These are phyloP conservation scores for Drosophila peninsularis DNA, from an alignment of 2,888 invertebrate species.

Conservation along the genomic window DNA sequence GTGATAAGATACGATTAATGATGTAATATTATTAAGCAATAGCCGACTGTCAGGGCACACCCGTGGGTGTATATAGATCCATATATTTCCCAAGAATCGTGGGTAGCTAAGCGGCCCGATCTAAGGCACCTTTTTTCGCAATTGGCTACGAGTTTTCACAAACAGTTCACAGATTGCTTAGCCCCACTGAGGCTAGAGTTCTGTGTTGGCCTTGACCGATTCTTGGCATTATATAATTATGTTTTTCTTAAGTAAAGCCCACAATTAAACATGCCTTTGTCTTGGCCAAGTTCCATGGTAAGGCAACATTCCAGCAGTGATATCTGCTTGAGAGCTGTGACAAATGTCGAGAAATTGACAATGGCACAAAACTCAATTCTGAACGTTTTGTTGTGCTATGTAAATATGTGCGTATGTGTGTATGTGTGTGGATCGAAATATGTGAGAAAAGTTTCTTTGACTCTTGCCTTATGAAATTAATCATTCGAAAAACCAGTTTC, in stretches of 20 bases:
- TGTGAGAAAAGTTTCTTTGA: slow-evolving; percentile 60
- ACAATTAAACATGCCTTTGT: slow-evolving; percentile 18
- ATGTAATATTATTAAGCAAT: slow-evolving; percentile 36
- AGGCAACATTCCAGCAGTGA: background rate
- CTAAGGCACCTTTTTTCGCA: slow-evolving; percentile 33
- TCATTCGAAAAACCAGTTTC: slow-evolving; percentile 74
- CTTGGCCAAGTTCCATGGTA: slow-evolving; percentile 26
- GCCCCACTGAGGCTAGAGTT: slow-evolving; percentile 9
- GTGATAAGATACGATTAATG: slow-evolving; percentile 29
- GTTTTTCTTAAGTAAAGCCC: slow-evolving; percentile 2
- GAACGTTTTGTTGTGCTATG: slow-evolving; percentile 11
- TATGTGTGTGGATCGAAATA: slow-evolving; percentile 12
- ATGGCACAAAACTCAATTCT: slow-evolving; percentile 10
- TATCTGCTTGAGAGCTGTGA: slow-evolving; percentile 1
- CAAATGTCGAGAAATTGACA: slow-evolving; percentile 14
- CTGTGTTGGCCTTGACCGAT: slow-evolving; percentile 54
- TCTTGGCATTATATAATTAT: slow-evolving; percentile 28
- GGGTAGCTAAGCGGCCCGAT: slow-evolving; percentile 17
- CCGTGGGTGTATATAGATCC: slow-evolving; percentile 20
- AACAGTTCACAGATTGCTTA: slow-evolving; percentile 28
- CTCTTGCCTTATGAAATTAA: slow-evolving; percentile 69
- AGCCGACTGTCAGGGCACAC: slow-evolving; percentile 32
- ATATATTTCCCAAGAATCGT: slow-evolving; percentile 17
- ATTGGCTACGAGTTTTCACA: slow-evolving; percentile 45
- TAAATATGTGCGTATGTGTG: slow-evolving; percentile 11